Percentiles rank a stretch among this genome's conserved stretches.
Conservation (phyloP, 2,113 vertebrate genomes). For the Rutilus rutilus region DNA sequence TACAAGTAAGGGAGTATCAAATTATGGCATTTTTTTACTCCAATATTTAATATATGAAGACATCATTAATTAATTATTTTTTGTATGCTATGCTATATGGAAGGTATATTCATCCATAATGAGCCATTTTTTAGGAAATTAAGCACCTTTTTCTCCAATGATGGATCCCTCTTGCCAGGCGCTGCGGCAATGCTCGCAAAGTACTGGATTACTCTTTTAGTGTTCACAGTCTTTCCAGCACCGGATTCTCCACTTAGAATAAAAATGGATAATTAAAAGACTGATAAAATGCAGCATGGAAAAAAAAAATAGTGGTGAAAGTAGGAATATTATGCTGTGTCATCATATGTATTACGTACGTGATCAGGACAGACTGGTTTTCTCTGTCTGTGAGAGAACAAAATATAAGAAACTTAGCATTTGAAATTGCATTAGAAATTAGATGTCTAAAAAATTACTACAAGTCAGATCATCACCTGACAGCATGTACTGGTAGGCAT, state of each 20-base stretch:
- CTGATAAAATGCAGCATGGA: background rate
- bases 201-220: slow-evolving; percentile 79
- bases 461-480: slow-evolving; percentile 50
- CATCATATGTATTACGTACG: slow-evolving; percentile 69
- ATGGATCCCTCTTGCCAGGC: slow-evolving; percentile 76
- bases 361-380: slow-evolving; percentile 87
- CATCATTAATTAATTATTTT: no score
- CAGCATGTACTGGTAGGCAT: slow-evolving; percentile 81
- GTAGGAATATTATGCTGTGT: background rate
- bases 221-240: slow-evolving; percentile 87
- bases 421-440: background rate
- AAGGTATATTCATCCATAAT: background rate
- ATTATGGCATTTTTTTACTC: no score
- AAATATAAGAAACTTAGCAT: background rate
- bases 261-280: no score
- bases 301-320: background rate
- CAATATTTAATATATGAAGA: no score
- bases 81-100: no score
- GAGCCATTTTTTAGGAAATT: background rate
- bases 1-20: no score
- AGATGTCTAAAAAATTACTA: no score
- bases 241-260: no score
- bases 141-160: slow-evolving; percentile 61
- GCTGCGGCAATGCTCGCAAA: slow-evolving; percentile 72
- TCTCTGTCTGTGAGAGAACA: slow-evolving; percentile 69